Base-by-base conservation (phyloP, 2,888 invertebrate species). In the Apomyelois bistriatella region DNA sequence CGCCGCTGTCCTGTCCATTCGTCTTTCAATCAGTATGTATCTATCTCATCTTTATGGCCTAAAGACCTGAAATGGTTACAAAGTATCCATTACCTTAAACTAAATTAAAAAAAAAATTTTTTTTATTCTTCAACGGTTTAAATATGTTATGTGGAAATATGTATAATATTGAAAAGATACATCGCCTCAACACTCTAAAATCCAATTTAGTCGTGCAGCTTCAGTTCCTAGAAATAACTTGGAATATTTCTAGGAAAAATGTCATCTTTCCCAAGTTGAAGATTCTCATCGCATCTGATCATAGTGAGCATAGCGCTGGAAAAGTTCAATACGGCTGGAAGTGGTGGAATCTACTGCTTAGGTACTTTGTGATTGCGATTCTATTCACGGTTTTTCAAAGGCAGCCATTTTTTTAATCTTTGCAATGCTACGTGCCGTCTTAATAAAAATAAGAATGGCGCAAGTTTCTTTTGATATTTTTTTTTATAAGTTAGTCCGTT, bases 231-330 rank as follows among this genome's bases (percentile, higher is more conserved):
- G 9, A 43, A 5, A n/a, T 8, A 30, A 46, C 0, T 30, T 46
- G 10, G 10, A 46, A 46, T 32, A 32, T 28, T 46, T 46, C 46
- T 32, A 15, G 32, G 46, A 32, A 46, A 43, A 46, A 46, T 46
- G 10, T 46, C 13, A 13, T n/a, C 32, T 32, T 15, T 32, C 32
- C 15, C 15, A 30, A 30, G 15, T 38, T 38, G 43, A 30, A 46
- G 46, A 32, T 15, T 46, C 32, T 40, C 30, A 30, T 46, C 10
- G 46, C 28, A 28, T 22, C 28, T 28, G 42, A 43, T 28, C 42
- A 22, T 43, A 12, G 43, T 17, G 32, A 32, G 7, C 32, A 32
- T 32, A 32, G 32, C 32, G 7, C 8, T 22, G n/a, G 16, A 10
- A 30, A 30, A 43, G 17, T 43, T 30, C 43, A 43, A 43, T 43